These are phyloP conservation scores for Ancistrus triradiatus DNA, from an alignment of 2,113 vertebrate species.

Conservation along the genomic window DNA sequence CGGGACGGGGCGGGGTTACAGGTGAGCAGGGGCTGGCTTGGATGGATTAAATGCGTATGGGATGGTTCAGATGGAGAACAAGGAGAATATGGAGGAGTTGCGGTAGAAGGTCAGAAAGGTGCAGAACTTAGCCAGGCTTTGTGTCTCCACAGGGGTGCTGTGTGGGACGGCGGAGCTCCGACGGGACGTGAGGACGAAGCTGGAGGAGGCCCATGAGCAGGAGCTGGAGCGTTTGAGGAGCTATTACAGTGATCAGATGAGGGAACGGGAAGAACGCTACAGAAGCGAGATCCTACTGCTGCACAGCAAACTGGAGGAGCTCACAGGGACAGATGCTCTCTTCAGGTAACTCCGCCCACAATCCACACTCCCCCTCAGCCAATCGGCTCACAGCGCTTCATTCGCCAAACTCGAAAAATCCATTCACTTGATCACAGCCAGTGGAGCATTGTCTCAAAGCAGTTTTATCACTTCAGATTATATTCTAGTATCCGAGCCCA, in stretches of 20 bases:
- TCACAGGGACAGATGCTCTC: constrained; percentile 45
- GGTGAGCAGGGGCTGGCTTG: not conserved
- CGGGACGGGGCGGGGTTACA: constrained; percentile 10
- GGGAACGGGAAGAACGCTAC: constrained; percentile 74
- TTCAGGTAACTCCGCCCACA: no score
- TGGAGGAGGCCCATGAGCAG: constrained; percentile 70
- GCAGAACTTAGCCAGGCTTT: not conserved
- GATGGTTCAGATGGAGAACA: not conserved
- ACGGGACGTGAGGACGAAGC: constrained; percentile 56
- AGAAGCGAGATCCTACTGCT: constrained; percentile 68
- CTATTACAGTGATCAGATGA: constrained; percentile 74
- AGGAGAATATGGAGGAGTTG: not conserved
- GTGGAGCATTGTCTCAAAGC: no score
- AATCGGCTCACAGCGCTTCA: no score
- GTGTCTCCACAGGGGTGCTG: constrained; percentile 48
- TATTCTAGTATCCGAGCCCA: no score
- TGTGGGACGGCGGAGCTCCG: constrained; percentile 63
- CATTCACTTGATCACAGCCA: no score
- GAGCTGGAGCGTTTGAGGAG: constrained; percentile 71
- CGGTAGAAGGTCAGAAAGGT: not conserved
- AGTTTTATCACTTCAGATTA: no score
- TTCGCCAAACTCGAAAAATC: no score
- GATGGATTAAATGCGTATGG: not conserved
- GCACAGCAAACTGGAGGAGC: constrained; percentile 69
- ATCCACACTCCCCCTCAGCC: no score